A percentile compares a stretch with the other conserved stretches of the same genome.
phyloP scores from a whole-genome alignment of 2,888 invertebrate species.

The Agrochola lychnidis region DNA sequence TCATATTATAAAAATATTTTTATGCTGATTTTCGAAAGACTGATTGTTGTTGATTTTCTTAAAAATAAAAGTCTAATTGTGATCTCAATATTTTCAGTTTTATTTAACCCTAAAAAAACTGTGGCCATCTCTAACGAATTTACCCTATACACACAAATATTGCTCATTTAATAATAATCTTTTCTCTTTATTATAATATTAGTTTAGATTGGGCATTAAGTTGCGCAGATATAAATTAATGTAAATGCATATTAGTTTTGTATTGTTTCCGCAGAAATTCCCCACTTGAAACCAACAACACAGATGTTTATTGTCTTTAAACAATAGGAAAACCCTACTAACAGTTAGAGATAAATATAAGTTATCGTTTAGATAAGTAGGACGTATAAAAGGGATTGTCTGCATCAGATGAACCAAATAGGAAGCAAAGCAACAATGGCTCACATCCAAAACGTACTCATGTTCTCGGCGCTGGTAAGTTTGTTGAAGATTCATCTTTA shows the following conservation, averaged over 20 bases:
- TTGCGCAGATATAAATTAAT: neutral
- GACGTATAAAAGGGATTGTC: slow-evolving; percentile 49
- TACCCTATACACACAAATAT: no score
- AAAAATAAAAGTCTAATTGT: no score
- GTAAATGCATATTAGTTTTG: neutral
- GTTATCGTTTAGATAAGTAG: slow-evolving; percentile 41
- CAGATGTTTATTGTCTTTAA: slow-evolving; percentile 45
- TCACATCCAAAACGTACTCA: slow-evolving; percentile 30
- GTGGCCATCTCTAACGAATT: no score
- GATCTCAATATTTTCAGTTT: no score
- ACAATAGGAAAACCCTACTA: slow-evolving; percentile 70
- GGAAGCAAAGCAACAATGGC: slow-evolving; percentile 52
- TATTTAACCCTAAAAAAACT: no score
- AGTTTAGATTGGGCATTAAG: no score
- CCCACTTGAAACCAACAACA: slow-evolving; percentile 36
- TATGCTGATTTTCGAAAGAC: no score
- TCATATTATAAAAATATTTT: no score
- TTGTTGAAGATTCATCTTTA: neutral
- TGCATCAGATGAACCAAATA: slow-evolving; percentile 23
- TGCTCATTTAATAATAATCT: no score
- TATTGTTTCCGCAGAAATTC: slow-evolving; percentile 11
- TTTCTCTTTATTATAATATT: no score
- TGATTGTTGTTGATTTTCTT: no score
- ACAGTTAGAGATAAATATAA: neutral
- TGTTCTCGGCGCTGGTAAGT: slow-evolving; percentile 56